phyloP scores from a whole-genome alignment of 2,888 invertebrate genomes.

The Carcina quercana region DNA sequence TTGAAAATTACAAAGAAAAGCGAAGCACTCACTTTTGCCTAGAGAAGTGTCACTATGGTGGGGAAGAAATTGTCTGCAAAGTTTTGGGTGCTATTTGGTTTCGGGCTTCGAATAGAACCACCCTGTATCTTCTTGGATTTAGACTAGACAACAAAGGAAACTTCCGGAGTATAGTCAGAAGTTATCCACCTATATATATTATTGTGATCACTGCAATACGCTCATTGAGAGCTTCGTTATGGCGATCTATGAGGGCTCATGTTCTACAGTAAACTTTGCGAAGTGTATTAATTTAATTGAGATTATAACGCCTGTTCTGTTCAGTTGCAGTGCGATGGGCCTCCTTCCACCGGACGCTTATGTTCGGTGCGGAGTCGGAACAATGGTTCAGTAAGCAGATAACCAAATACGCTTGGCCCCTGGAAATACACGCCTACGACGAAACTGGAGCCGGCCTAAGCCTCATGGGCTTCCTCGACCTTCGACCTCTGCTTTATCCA shows the following conservation, averaged over 20 bases:
- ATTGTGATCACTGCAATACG: no score
- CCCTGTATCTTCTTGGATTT: no score
- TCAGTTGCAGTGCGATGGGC: constrained; percentile 46
- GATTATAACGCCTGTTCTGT: no score
- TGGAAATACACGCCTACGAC: constrained; percentile 44
- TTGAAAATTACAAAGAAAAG: no score
- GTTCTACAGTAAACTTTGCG: constrained; percentile 14
- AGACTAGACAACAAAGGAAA: not conserved
- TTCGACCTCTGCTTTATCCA: constrained; percentile 49
- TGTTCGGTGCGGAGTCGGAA: constrained; percentile 32
- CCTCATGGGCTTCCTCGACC: constrained; percentile 50
- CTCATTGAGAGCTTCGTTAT: not conserved
- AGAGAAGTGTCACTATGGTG: no score
- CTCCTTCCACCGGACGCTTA: constrained; percentile 53
- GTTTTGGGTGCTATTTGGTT: no score
- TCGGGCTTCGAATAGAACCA: no score
- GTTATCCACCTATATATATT: no score
- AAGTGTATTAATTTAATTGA: constrained; percentile 1
- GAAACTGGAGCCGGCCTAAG: constrained; percentile 32
- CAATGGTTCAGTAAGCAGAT: constrained; percentile 33
- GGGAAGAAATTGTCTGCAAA: no score
- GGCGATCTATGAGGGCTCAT: not conserved
- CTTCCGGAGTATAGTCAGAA: not conserved
- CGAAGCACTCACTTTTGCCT: no score
- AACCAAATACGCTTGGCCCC: constrained; percentile 44